A percentile compares a stretch with the other conserved stretches of the same genome.
phyloP scores from a whole-genome alignment of 2,888 invertebrate species.

The Proisotoma minuta region DNA sequence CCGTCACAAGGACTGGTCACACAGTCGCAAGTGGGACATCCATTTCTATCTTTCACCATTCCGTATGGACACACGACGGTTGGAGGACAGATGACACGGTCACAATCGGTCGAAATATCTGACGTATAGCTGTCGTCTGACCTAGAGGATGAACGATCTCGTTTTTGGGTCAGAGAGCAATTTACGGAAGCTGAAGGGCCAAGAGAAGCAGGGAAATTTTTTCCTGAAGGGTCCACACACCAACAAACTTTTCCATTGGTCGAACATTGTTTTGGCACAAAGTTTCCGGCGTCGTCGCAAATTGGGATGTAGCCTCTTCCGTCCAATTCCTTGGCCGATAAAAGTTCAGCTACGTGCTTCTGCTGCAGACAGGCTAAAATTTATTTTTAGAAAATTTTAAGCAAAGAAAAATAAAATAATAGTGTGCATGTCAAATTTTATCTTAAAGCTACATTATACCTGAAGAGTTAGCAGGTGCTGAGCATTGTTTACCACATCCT shows the following conservation, averaged over 20 bases:
- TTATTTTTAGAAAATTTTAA: conserved; percentile 15
- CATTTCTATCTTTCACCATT: conserved; percentile 64
- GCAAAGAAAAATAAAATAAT: background rate
- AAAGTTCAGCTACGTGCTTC: conserved; percentile 68
- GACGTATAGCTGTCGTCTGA: conserved; percentile 21
- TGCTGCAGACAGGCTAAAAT: conserved; percentile 66
- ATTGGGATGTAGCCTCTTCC: conserved; percentile 81
- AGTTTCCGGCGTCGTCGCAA: conserved; percentile 64
- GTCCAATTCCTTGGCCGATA: conserved; percentile 71
- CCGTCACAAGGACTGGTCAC: conserved; percentile 69
- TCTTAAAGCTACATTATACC: conserved; percentile 50
- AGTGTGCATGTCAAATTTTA: background rate
- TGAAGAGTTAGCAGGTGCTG: conserved; percentile 69
- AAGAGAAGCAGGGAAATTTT: conserved; percentile 74
- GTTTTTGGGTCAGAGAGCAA: conserved; percentile 55
- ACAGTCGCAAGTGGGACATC: conserved; percentile 79
- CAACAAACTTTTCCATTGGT: conserved; percentile 76
- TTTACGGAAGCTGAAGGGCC: conserved; percentile 66
- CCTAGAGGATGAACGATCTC: no score
- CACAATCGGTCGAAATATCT: conserved; percentile 54
- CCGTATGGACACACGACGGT: conserved; percentile 71
- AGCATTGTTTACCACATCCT: conserved; percentile 68
- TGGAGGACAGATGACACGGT: conserved; percentile 70
- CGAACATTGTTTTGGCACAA: conserved; percentile 66
- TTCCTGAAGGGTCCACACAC: conserved; percentile 74